Base-by-base conservation (phyloP, 2,888 invertebrate species). In the Phengaris alcon region DNA sequence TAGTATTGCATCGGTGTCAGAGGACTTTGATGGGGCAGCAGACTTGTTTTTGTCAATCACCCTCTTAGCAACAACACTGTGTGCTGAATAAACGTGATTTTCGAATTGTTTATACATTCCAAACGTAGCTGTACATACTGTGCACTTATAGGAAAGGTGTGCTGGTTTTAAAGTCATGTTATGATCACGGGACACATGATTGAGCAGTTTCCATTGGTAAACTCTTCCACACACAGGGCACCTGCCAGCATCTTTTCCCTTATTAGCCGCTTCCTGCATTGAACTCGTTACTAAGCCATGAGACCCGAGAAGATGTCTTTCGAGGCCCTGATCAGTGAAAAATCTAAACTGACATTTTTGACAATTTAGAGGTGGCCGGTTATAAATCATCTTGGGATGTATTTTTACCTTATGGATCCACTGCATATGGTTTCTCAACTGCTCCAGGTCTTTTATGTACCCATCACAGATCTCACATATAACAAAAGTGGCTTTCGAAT, bases 391-490 rank as follows among this genome's bases (percentile, higher is more conserved):
- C 93, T 98, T 98, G 76, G 98, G 98, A 94, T 98, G 98, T 86
- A 98, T 98, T 90, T 98, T 98, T 79, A 98, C 98, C 95, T 98
- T 98, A 90, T 99, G 99, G 88, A 98, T 98, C 97, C 98, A 98
- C 87, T 98, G 98, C 97, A 99, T 98, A 87, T 99, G 99, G 89
- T 98, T 98, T 81, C 98, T 95, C 81, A 99, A 93, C 88, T 98
- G 98, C 87, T 98, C 98, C 88, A 98, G 94, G 91, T 99, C 98
- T 94, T 98, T 98, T 80, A 99, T 98, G 87, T 98, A 98, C 72
- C 98, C 98, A 89, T 99, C 98, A 92, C 99, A 99, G 82, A 99
- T 98, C 94, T 99, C 99, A 91, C 99, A 99, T 82, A 98, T 98
- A 80, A 98, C 98, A 92, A 98, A 98, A 75, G 97, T 96, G 79